Evolutionary conservation across 2,888 invertebrate genomes (phyloP).

Genomic region (Girardia tigrina): DNA sequence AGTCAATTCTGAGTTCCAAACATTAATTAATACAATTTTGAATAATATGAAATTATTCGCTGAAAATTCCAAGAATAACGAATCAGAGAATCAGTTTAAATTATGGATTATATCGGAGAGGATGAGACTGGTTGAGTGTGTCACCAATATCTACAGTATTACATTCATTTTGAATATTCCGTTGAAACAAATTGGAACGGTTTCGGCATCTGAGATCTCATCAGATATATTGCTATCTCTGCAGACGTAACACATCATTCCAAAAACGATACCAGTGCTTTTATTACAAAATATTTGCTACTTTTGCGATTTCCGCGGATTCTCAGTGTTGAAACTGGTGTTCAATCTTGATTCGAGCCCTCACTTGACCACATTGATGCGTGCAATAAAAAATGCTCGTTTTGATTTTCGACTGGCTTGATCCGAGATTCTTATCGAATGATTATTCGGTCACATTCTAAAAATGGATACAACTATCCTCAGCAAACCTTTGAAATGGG

Average conservation of each 20-base stretch:
- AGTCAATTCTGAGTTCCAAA: neutral
- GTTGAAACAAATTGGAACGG: neutral
- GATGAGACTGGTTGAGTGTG: neutral
- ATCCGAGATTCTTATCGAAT: neutral
- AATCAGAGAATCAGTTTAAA: neutral
- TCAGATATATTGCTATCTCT: neutral
- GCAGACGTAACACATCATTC: neutral
- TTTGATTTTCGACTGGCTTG: neutral
- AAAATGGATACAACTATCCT: neutral
- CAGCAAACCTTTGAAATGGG: neutral
- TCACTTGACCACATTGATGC: neutral
- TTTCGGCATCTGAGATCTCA: neutral
- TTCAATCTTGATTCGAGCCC: slow-evolving; percentile 6
- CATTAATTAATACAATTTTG: neutral
- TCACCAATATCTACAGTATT: neutral
- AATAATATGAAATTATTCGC: neutral
- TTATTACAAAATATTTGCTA: slow-evolving; percentile 15
- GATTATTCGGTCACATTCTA: neutral
- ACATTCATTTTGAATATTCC: slow-evolving; percentile 15
- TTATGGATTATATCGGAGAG: neutral
- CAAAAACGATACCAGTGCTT: neutral
- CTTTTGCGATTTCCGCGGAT: slow-evolving; percentile 5
- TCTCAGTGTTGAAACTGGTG: neutral
- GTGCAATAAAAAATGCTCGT: slow-evolving; percentile 14
- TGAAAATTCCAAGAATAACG: too few species aligned